A percentile compares a stretch with the other conserved stretches of the same genome.
phyloP scores from a whole-genome alignment of 2,113 vertebrate species.

The Dipodomys stephensi region DNA sequence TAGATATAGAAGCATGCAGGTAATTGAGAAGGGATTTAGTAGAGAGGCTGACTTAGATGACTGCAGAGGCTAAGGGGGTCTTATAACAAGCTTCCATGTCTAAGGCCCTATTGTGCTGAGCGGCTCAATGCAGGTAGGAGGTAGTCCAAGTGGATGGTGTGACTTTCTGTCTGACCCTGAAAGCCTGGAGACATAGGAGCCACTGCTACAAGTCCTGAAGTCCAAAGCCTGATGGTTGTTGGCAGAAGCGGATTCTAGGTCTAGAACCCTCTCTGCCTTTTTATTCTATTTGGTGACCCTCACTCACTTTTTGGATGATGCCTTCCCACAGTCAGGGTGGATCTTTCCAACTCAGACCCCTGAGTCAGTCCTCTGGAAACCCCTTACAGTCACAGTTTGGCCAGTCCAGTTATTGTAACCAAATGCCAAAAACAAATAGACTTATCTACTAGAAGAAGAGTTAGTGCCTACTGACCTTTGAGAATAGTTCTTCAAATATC shows the following conservation, averaged over 20 bases:
- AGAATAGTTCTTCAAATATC: not conserved
- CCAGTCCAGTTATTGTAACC: not conserved
- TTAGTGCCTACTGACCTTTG: not conserved
- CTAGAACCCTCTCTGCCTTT: not conserved
- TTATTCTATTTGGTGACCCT: not conserved
- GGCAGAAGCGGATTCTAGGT: too few relatives aligned
- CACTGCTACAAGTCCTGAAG: not conserved
- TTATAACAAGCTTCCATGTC: not conserved
- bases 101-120: not conserved
- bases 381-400: not conserved
- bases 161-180: not conserved
- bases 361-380: not conserved
- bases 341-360: too few relatives aligned
- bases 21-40: not conserved
- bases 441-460: not conserved
- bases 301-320: not conserved
- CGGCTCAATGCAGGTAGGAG: too few relatives aligned
- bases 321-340: not conserved
- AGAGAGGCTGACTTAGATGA: not conserved
- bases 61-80: not conserved
- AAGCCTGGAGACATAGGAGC: too few relatives aligned
- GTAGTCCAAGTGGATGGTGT: too few relatives aligned
- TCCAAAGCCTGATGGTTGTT: not conserved
- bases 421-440: too few relatives aligned
- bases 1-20: too few relatives aligned